phyloP scores from a whole-genome alignment of 2,888 invertebrate genomes.

The Hermaeophaga mercurialis region DNA sequence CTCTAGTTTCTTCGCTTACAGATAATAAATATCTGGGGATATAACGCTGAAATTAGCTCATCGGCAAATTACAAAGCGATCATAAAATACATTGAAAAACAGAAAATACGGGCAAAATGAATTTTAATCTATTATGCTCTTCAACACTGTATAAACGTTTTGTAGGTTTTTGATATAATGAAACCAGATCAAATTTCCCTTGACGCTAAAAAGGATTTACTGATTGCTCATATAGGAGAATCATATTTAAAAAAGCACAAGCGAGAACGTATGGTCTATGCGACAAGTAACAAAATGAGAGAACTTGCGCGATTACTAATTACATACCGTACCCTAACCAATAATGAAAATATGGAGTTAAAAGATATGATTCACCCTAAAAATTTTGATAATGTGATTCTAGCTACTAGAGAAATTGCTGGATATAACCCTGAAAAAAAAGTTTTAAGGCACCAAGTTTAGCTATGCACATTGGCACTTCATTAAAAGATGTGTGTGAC shows the following conservation, averaged over 20 bases:
- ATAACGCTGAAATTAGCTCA: no score
- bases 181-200: slow-evolving; percentile 28
- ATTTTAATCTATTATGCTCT: no score
- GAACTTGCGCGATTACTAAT: slow-evolving; percentile 25
- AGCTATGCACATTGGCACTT: slow-evolving; percentile 23
- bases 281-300: slow-evolving; percentile 27
- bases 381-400: slow-evolving; percentile 12
- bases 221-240: slow-evolving; percentile 29
- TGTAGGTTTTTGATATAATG: slow-evolving; percentile 29
- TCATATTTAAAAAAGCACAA: slow-evolving; percentile 29
- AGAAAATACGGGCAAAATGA: no score
- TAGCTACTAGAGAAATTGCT: slow-evolving; percentile 16
- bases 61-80: no score
- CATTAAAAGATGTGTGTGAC: slow-evolving; percentile 25
- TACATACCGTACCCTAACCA: slow-evolving; percentile 14
- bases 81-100: no score
- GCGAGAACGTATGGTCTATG: slow-evolving; percentile 25
- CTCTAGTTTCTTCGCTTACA: no score
- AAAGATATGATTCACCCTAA: slow-evolving; percentile 4
- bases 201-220: slow-evolving; percentile 29
- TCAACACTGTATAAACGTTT: no score
- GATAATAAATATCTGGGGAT: no score
- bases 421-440: slow-evolving; percentile 26
- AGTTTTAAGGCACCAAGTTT: slow-evolving; percentile 21
- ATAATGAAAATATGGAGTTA: slow-evolving; percentile 12